These are phyloP conservation scores for Coremacera marginata DNA, from an alignment of 2,888 invertebrate genomes.

Conservation along the genomic window DNA sequence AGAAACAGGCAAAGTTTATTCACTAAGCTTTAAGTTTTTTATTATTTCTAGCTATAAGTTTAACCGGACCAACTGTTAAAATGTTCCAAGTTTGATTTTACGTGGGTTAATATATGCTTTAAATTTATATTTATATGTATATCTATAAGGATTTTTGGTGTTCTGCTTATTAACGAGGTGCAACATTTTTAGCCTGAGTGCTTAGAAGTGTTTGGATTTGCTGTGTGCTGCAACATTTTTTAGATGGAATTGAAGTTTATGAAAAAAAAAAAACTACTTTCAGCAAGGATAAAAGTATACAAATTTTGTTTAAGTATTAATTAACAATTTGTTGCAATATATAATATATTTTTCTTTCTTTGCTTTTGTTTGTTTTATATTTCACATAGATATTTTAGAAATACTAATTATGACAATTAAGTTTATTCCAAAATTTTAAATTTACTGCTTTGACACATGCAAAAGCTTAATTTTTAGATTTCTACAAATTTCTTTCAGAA, in stretches of 20 bases:
- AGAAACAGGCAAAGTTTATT: no score
- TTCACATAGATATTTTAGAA: constrained; percentile 49
- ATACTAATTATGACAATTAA: constrained; percentile 25
- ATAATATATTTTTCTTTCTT: constrained; percentile 41
- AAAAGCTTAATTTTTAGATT: constrained; percentile 21
- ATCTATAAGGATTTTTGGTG: no score
- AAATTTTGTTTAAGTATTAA: constrained; percentile 46
- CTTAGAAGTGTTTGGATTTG: no score
- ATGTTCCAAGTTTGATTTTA: no score
- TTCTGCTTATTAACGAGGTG: no score
- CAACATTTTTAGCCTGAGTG: no score
- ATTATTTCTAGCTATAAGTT: no score
- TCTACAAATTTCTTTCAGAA: constrained; percentile 2
- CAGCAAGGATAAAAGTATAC: constrained; percentile 36
- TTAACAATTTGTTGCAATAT: constrained; percentile 51
- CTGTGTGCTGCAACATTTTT: no score
- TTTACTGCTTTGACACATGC: constrained; percentile 8
- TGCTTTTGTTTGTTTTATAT: constrained; percentile 38
- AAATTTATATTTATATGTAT: no score
- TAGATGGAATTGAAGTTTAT: not conserved
- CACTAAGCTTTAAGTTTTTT: no score
- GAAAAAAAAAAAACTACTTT: constrained; percentile 15
- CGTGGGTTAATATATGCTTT: no score
- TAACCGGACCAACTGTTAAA: no score
- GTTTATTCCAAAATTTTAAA: constrained; percentile 15